Conservation (phyloP, 2,797 vertebrate genomes). For the Vespertilio murinus region DNA sequence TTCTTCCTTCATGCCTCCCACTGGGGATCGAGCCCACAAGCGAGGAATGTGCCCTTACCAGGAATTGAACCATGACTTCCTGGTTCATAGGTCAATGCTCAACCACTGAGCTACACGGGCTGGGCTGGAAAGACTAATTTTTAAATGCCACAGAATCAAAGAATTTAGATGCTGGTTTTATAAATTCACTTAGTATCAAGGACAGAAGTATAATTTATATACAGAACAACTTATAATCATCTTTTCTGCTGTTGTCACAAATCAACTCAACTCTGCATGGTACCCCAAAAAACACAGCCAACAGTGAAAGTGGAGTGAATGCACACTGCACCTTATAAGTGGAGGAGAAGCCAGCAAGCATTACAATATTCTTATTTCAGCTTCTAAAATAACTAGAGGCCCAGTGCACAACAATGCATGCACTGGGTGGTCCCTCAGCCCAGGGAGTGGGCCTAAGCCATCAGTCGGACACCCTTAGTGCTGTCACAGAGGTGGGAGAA, state of each 20-base stretch:
- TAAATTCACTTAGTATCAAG: conserved; percentile 9
- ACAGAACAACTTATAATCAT: background rate
- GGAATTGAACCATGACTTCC: too few species aligned
- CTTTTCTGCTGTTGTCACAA: conserved; percentile 1
- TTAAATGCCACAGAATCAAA: conserved; percentile 4
- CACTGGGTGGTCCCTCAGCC: too few species aligned
- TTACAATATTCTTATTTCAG: background rate
- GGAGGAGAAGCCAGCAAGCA: background rate
- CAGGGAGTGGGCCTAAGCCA: too few species aligned
- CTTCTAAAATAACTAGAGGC: background rate
- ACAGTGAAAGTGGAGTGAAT: background rate
- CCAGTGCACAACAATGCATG: too few species aligned
- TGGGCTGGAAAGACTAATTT: background rate
- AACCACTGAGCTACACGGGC: too few species aligned
- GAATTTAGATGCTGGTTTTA: background rate
- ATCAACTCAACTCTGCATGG: background rate
- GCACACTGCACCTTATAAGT: background rate
- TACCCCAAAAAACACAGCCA: background rate
- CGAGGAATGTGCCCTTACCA: too few species aligned
- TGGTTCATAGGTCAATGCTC: too few species aligned
- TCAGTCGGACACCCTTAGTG: too few species aligned
- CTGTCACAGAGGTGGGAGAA: too few species aligned
- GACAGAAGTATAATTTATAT: conserved; percentile 13
- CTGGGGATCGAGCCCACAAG: too few species aligned
- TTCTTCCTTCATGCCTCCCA: too few species aligned